Evolutionary conservation across 2,113 vertebrate genomes (phyloP).

Genomic region (Crotalus viridis): DNA sequence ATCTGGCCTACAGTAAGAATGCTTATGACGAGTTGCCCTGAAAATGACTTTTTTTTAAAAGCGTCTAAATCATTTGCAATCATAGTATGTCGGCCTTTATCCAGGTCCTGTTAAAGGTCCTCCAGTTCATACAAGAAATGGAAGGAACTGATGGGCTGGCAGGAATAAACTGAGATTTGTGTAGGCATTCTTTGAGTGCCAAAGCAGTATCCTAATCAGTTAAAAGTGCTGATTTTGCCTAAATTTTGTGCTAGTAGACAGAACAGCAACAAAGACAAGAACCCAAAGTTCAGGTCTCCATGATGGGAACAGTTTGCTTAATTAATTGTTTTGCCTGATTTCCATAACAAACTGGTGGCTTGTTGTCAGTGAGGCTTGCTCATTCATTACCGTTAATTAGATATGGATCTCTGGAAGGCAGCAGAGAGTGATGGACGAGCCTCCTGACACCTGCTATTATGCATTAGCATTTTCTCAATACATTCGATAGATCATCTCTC

Average conservation of each 20-base stretch:
- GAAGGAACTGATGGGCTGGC: neutral
- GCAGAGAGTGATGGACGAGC: conserved; percentile 73
- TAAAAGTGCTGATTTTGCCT: neutral
- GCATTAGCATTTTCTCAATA: conserved; percentile 79
- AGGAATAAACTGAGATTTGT: neutral
- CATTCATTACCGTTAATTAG: conserved; percentile 80
- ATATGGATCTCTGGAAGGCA: conserved; percentile 78
- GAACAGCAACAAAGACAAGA: neutral
- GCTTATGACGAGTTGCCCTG: neutral
- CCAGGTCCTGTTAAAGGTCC: neutral
- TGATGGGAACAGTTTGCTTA: conserved; percentile 65
- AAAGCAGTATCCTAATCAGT: neutral
- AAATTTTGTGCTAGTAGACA: neutral
- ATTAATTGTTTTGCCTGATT: conserved; percentile 77
- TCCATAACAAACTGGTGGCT: conserved; percentile 74
- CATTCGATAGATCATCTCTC: conserved; percentile 68
- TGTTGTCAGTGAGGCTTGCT: conserved; percentile 70
- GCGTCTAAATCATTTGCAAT: too few relatives aligned
- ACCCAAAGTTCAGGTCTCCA: conserved; percentile 33
- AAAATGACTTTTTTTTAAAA: neutral
- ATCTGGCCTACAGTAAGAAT: neutral
- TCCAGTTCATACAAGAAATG: neutral
- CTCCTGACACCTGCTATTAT: conserved; percentile 73
- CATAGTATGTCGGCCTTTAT: neutral
- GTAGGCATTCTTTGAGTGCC: neutral